A percentile compares a stretch with the other conserved stretches of the same genome.
phyloP scores from a whole-genome alignment of 2,888 invertebrate species.

The Glyphotaelius pellucidus region DNA sequence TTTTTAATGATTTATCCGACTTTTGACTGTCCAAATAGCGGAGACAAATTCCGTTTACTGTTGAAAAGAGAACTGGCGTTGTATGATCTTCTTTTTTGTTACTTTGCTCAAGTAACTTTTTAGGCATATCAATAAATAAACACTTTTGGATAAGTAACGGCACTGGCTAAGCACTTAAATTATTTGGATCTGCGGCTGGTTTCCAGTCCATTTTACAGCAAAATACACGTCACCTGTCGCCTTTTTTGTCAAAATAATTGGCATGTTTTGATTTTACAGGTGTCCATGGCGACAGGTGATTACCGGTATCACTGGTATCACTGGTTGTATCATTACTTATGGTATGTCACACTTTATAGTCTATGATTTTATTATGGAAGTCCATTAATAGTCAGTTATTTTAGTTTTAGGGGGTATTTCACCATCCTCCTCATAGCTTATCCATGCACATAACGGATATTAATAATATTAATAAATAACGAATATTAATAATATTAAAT shows the following conservation, averaged over 20 bases:
- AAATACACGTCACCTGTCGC: background rate
- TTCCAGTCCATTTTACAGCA: background rate
- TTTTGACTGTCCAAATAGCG: conserved; percentile 54
- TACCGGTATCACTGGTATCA: background rate
- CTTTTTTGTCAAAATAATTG: background rate
- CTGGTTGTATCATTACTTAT: no score
- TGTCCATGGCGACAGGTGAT: conserved; percentile 11
- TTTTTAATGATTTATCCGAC: conserved; percentile 41
- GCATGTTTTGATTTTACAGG: conserved; percentile 6
- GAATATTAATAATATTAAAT: no score
- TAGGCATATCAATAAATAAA: conserved; percentile 38
- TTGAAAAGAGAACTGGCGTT: conserved; percentile 63
- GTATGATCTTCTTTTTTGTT: conserved; percentile 52
- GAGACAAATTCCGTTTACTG: conserved; percentile 59
- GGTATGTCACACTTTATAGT: no score
- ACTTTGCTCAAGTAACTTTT: conserved; percentile 4
- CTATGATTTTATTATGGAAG: no score
- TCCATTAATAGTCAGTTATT: no score
- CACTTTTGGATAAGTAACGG: background rate
- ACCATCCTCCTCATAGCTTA: no score
- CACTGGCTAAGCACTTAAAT: background rate
- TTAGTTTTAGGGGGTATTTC: no score
- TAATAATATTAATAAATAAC: no score
- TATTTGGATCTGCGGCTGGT: background rate
- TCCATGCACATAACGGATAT: no score